Base-by-base conservation (phyloP, 2,113 vertebrate species). In the Diadophis punctatus region DNA sequence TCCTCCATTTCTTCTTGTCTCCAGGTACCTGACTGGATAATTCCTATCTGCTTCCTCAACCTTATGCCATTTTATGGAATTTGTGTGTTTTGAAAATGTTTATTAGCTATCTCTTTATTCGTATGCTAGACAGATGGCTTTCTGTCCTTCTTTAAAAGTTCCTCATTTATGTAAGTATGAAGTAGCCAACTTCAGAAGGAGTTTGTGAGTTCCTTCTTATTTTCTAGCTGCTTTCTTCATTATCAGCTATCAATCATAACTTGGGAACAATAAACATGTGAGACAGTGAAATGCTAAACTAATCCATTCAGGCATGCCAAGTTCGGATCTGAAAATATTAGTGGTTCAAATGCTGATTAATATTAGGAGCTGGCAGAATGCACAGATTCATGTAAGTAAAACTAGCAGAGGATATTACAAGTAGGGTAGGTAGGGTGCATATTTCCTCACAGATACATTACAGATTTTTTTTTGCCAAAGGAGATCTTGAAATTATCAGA, bases 181-280 rank as follows among this genome's bases (percentile, higher is more conserved):
- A 95, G 96, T 95, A 94, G 91, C 91, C 95, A 94, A 96, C 94
- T 95, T 94, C 94, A 96, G 96, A 96, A 96, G 93, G 87, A 96
- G 96, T 96, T 96, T 96, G 93, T 96, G 94, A 95, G 93, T 96
- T 96, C 94, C 95, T 96, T 96, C 94, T 95, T 93, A 94, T 94
- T 96, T 94, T 95, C 93, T 94, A 97, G 96, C 96, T 96, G 95
- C 90, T 96, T 95, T 96, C 93, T 96, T 96, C 95, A 95, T 96
- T 95, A 96, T 91, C 86, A 95, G 92, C 94, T 95, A 96, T 95
- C 95, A 96, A 94, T 97, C 95, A 56, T 6, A 97, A 92, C 93
- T 91, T 90, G 91, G 95, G 94, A 93, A 93, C 95, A 95, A 94
- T 96, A 96, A 97, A 96, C 96, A 96, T 90, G 93, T 48, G 95